These are phyloP conservation scores for Tetramorium simillimum DNA, from an alignment of 1,140 invertebrate genomes.

Conservation along the genomic window DNA sequence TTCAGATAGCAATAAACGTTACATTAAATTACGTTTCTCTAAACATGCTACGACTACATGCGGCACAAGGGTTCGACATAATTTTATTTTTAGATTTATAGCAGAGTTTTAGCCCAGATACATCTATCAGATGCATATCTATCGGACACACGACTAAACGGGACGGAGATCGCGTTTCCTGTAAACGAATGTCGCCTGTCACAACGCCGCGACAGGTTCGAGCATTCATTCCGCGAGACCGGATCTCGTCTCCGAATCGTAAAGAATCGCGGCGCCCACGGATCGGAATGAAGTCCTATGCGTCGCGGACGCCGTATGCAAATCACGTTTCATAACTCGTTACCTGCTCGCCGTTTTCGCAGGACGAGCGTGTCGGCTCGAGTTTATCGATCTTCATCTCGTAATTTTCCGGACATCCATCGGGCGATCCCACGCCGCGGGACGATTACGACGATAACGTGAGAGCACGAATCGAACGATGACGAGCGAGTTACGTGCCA, in stretches of 20 bases:
- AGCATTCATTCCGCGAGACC: conserved; percentile 24
- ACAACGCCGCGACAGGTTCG: conserved; percentile 20
- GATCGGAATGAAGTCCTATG: conserved; percentile 23
- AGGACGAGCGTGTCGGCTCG: conserved; percentile 44
- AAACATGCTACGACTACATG: not conserved
- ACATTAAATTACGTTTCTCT: not conserved
- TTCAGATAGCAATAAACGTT: not conserved
- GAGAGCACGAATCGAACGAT: conserved; percentile 24
- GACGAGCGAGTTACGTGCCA: conserved; percentile 23
- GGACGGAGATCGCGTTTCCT: not conserved
- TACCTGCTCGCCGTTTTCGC: conserved; percentile 62
- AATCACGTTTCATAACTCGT: conserved; percentile 82
- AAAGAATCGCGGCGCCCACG: conserved; percentile 56
- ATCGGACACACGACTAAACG: not conserved
- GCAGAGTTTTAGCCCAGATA: not conserved
- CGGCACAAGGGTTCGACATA: not conserved
- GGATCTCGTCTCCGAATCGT: conserved; percentile 59
- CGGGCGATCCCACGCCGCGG: not conserved
- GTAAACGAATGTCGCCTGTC: not conserved
- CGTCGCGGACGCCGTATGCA: conserved; percentile 72
- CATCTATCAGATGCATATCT: not conserved
- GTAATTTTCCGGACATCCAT: conserved; percentile 17
- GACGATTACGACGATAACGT: conserved; percentile 25
- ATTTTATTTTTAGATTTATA: not conserved
- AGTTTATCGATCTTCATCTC: conserved; percentile 21